Evolutionary conservation across 2,797 vertebrate genomes (phyloP).

Genomic region (Acomys russatus): DNA sequence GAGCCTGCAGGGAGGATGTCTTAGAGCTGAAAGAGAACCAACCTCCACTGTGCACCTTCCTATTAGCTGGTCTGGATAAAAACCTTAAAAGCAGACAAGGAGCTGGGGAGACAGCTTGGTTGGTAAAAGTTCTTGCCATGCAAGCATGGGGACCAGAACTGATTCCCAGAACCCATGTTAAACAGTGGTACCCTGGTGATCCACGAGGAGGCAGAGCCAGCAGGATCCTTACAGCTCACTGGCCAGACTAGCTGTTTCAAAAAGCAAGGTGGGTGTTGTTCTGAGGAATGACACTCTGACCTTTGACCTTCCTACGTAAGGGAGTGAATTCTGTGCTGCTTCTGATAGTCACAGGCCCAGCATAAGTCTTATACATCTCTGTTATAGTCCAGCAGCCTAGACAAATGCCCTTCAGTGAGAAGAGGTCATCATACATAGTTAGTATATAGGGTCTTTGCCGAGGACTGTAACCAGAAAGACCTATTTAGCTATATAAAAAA

Average conservation of each 20-base stretch:
- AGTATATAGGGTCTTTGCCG: slow-evolving; percentile 58
- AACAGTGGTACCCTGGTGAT: background rate
- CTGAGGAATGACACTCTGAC: background rate
- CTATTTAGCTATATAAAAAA: background rate
- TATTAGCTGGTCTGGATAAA: background rate
- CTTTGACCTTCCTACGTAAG: background rate
- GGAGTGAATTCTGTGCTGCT: background rate
- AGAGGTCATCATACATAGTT: background rate
- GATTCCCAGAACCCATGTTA: background rate
- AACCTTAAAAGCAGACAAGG: background rate
- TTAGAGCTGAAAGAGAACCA: background rate
- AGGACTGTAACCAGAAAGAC: slow-evolving; percentile 43
- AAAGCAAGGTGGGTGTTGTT: background rate
- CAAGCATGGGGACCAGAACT: background rate
- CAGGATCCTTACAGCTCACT: background rate
- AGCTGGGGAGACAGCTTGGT: too few relatives aligned
- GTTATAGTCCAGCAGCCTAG: background rate
- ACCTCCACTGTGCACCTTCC: background rate
- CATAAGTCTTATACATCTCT: background rate
- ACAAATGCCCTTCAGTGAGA: slow-evolving; percentile 38
- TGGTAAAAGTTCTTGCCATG: background rate
- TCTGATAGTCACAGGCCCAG: background rate
- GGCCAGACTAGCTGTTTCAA: background rate
- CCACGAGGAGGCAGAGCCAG: background rate
- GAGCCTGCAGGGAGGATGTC: background rate